Percentiles rank a stretch among this genome's conserved stretches.
These are phyloP conservation scores for Actias luna DNA, from an alignment of 2,888 invertebrate species.

Conservation along the genomic window DNA sequence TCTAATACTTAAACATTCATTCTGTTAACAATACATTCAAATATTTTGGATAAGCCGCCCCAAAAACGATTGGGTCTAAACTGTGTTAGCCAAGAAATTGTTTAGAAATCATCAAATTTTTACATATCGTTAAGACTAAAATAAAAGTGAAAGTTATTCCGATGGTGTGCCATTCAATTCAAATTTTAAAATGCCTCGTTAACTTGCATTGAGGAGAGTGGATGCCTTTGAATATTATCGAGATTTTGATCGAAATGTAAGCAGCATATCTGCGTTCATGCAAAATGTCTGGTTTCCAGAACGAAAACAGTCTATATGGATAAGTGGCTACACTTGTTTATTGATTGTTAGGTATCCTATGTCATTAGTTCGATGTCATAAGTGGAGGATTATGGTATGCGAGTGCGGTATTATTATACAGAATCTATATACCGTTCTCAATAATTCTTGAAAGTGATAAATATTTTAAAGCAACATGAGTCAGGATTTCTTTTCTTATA, in stretches of 20 bases:
- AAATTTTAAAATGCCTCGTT: neutral
- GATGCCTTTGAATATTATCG: neutral
- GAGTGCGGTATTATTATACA: neutral
- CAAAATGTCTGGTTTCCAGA: neutral
- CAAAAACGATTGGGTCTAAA: neutral
- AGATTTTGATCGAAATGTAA: neutral
- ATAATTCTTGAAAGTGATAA: neutral
- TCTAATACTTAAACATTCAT: too few relatives aligned
- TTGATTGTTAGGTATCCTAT: neutral
- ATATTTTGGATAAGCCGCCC: neutral
- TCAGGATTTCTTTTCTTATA: too few relatives aligned
- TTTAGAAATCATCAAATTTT: neutral
- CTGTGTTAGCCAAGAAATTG: neutral
- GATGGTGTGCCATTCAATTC: neutral
- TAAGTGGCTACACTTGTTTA: slow-evolving; percentile 1
- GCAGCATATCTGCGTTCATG: neutral
- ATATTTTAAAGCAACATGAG: neutral
- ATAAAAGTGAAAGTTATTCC: neutral
- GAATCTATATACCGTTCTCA: neutral
- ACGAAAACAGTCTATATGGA: neutral
- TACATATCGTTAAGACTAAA: neutral
- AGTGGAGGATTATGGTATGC: neutral
- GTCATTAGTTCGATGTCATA: neutral
- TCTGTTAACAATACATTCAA: too few relatives aligned
- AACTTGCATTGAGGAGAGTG: neutral